Evolutionary conservation across 2,888 invertebrate genomes (phyloP).

Genomic region (Leucoptera coffeella): DNA sequence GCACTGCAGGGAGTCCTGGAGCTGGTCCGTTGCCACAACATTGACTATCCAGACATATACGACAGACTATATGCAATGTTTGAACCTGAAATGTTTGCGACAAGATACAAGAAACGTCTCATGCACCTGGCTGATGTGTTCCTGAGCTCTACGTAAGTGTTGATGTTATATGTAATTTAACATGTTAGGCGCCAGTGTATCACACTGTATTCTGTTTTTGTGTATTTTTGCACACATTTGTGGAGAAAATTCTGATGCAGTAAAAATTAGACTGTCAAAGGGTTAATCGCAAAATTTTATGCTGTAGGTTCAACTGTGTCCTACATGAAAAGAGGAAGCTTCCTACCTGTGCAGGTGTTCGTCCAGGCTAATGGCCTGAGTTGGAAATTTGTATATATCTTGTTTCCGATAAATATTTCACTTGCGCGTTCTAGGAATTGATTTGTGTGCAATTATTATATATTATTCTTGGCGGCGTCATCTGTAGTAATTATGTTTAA

Average conservation of each 20-base stretch:
- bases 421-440: no score
- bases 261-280: neutral
- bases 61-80: constrained; percentile 92
- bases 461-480: no score
- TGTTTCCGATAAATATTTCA: no score
- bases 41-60: constrained; percentile 94
- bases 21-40: constrained; percentile 84
- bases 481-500: no score
- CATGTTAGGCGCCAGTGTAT: neutral
- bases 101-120: constrained; percentile 82
- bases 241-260: neutral
- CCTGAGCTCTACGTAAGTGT: constrained; percentile 79
- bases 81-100: constrained; percentile 84
- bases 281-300: no score
- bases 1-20: constrained; percentile 89
- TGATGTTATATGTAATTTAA: constrained; percentile 5
- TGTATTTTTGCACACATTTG: neutral
- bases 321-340: no score
- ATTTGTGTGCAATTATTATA: no score
- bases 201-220: neutral
- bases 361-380: no score
- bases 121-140: constrained; percentile 87
- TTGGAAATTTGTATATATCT: no score
- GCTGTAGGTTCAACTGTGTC: no score
- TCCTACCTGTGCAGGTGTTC: no score